These are phyloP conservation scores for Orientallactaga bullata DNA, from an alignment of 2,113 vertebrate species.

Conservation along the genomic window DNA sequence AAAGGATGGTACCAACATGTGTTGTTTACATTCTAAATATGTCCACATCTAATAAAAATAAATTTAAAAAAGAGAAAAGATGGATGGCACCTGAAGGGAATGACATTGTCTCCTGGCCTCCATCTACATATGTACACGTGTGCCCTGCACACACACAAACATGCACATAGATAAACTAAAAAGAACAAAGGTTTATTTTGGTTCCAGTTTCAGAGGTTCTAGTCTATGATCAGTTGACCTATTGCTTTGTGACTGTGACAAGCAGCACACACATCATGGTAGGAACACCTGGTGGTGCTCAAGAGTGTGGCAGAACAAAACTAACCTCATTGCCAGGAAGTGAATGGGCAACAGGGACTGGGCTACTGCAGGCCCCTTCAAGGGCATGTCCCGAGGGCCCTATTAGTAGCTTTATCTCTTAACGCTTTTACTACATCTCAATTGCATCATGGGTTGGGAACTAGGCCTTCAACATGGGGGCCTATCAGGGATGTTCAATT, in stretches of 20 bases:
- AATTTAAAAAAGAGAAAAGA: too few relatives aligned
- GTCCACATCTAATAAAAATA: too few relatives aligned
- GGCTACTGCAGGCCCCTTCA: background rate
- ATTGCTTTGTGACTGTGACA: background rate
- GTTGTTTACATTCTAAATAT: too few relatives aligned
- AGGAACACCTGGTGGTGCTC: background rate
- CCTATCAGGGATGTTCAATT: background rate
- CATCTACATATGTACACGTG: too few relatives aligned
- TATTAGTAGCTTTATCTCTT: background rate
- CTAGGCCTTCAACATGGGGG: background rate
- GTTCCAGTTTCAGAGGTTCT: background rate
- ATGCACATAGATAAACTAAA: too few relatives aligned
- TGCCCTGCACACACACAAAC: too few relatives aligned
- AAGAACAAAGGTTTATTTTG: background rate
- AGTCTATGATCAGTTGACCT: background rate
- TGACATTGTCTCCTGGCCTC: too few relatives aligned
- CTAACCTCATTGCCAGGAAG: background rate
- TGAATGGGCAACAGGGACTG: too few relatives aligned
- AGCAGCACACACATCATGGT: background rate
- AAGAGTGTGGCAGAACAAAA: background rate
- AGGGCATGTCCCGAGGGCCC: background rate
- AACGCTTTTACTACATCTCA: background rate
- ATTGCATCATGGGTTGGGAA: background rate
- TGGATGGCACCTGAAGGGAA: too few relatives aligned
- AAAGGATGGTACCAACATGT: too few relatives aligned